Evolutionary conservation across 2,113 vertebrate species (phyloP).

Genomic region (Zingel zingel): DNA sequence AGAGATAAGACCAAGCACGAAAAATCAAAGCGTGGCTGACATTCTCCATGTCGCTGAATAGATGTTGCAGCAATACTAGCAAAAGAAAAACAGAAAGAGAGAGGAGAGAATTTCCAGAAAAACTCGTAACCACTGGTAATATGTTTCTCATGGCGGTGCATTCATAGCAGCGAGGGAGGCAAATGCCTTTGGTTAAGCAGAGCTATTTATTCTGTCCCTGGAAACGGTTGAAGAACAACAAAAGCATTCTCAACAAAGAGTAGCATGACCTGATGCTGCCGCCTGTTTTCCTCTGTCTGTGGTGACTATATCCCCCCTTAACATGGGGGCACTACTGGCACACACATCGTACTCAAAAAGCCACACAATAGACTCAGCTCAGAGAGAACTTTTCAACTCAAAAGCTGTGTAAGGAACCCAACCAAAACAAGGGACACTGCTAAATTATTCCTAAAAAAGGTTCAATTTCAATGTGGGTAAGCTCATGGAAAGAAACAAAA

Average conservation of each 20-base stretch:
- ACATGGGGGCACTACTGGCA: conserved; percentile 43
- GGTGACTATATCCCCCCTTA: conserved; percentile 44
- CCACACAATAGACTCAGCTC: conserved; percentile 56
- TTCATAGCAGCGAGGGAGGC: conserved; percentile 67
- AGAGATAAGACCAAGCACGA: conserved; percentile 19
- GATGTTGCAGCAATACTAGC: conserved; percentile 30
- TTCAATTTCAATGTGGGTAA: conserved; percentile 65
- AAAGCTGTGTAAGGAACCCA: conserved; percentile 43
- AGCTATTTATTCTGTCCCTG: conserved; percentile 79
- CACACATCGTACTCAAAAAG: conserved; percentile 28
- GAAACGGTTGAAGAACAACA: conserved; percentile 73
- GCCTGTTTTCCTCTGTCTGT: conserved; percentile 58
- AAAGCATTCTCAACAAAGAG: conserved; percentile 70
- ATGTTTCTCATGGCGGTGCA: conserved; percentile 75
- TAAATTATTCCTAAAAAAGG: conserved; percentile 57
- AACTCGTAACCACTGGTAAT: conserved; percentile 70
- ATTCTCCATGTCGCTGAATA: background rate
- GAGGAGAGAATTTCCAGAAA: conserved; percentile 52
- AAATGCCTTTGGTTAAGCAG: conserved; percentile 77
- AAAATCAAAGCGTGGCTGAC: conserved; percentile 24
- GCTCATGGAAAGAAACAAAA: conserved; percentile 58
- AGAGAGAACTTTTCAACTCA: conserved; percentile 68
- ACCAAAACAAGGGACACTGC: conserved; percentile 56
- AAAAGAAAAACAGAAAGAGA: conserved; percentile 37
- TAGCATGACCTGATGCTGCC: conserved; percentile 62